A percentile compares a stretch with the other conserved stretches of the same genome.
Evolutionary conservation across 2,797 vertebrate species (phyloP).

Genomic region (Chrysocyon brachyurus): DNA sequence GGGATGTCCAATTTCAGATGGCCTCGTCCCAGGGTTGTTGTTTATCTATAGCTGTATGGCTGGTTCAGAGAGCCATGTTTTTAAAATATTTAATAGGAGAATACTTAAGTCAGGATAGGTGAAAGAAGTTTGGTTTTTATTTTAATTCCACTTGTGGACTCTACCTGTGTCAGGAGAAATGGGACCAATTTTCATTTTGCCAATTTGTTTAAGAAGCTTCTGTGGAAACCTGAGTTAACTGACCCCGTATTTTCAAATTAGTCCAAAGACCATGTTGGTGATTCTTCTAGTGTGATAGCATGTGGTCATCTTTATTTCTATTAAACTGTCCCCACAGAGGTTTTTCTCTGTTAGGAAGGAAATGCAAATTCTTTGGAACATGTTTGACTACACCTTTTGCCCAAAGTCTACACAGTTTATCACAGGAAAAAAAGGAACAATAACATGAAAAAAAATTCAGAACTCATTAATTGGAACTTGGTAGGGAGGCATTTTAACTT

Average conservation of each 20-base stretch:
- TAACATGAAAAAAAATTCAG: neutral
- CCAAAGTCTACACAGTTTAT: neutral
- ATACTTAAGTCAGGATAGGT: neutral
- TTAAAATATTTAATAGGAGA: neutral
- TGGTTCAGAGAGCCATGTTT: neutral
- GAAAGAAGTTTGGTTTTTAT: neutral
- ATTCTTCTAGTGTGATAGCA: neutral
- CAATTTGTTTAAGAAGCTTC: neutral
- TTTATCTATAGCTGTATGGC: too few relatives aligned
- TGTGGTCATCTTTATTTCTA: neutral
- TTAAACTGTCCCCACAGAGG: neutral
- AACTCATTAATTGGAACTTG: neutral
- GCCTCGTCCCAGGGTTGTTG: neutral
- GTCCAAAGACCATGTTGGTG: neutral
- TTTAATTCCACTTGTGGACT: constrained; percentile 20
- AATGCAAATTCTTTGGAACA: neutral
- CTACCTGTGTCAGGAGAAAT: neutral
- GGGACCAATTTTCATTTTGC: neutral
- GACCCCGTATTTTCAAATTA: neutral
- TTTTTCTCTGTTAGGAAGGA: constrained; percentile 30
- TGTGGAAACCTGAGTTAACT: neutral
- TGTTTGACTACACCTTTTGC: neutral
- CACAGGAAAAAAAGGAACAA: neutral
- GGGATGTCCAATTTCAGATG: neutral
- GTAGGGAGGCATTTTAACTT: neutral